phyloP scores from a whole-genome alignment of 1,140 invertebrate species.

The Orchestia grillus region DNA sequence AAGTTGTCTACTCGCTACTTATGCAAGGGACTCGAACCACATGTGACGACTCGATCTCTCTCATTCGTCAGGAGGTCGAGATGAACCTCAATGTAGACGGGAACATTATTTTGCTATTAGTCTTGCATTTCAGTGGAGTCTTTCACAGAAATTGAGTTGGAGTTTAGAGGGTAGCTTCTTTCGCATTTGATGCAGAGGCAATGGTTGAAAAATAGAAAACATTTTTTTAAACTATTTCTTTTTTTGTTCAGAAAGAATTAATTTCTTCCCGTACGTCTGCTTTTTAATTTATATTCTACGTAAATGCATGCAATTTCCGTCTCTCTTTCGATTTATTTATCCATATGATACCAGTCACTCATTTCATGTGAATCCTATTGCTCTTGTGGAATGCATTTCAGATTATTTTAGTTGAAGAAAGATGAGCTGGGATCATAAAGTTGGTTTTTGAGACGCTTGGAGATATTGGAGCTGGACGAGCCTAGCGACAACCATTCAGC shows the following conservation, averaged over 20 bases:
- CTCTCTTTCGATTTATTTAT: not conserved
- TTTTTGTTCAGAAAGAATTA: not conserved
- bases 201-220: not conserved
- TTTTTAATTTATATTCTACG: not conserved
- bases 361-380: not conserved
- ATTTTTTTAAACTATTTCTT: not conserved
- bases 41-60: too few relatives aligned
- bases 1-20: too few relatives aligned
- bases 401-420: not conserved
- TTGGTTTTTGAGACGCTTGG: slow-evolving; percentile 25
- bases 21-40: too few relatives aligned
- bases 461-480: slow-evolving; percentile 15
- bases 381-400: not conserved
- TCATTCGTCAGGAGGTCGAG: too few relatives aligned
- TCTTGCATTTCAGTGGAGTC: too few relatives aligned
- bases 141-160: not conserved
- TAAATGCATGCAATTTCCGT: not conserved
- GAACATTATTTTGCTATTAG: too few relatives aligned
- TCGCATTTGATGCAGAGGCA: not conserved
- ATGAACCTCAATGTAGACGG: too few relatives aligned
- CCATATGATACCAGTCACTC: not conserved
- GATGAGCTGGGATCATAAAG: slow-evolving; percentile 30
- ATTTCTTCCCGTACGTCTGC: not conserved
- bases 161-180: not conserved
- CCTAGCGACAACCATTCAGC: slow-evolving; percentile 52